Percentiles rank a stretch among this genome's conserved stretches.
Evolutionary conservation across 1,140 invertebrate species (phyloP).

Genomic region (Drosophila mauritiana): DNA sequence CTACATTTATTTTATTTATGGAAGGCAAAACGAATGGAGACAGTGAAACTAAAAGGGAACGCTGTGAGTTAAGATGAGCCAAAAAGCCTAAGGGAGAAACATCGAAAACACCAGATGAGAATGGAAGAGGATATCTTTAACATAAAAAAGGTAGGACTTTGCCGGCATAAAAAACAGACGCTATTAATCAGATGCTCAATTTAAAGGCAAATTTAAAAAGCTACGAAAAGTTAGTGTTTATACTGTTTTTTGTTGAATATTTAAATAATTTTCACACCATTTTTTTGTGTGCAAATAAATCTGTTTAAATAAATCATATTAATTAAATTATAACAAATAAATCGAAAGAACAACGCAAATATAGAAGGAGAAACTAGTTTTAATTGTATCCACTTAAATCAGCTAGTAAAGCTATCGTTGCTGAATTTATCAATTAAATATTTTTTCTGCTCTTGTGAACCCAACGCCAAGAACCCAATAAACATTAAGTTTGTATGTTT

Average conservation of each 20-base stretch:
- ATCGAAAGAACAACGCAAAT: background rate
- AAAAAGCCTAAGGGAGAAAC: conserved; percentile 44
- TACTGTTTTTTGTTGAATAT: background rate
- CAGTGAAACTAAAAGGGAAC: conserved; percentile 38
- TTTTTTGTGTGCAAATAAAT: background rate
- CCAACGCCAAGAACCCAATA: conserved; percentile 9
- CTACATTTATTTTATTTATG: conserved; percentile 77
- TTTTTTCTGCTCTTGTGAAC: background rate
- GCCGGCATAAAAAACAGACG: background rate
- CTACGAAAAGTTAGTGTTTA: background rate
- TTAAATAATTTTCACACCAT: too few relatives aligned
- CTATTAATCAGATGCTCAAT: background rate
- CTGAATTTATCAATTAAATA: conserved; percentile 14
- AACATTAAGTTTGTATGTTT: conserved; percentile 8
- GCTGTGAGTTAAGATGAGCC: conserved; percentile 36
- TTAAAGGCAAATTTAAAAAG: background rate
- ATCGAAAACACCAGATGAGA: conserved; percentile 26
- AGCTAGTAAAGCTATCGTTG: too few relatives aligned
- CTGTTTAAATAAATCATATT: background rate
- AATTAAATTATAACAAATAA: conserved; percentile 7
- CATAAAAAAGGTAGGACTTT: background rate
- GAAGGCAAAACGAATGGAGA: conserved; percentile 7
- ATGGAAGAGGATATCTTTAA: conserved; percentile 9
- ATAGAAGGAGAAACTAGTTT: conserved; percentile 1
- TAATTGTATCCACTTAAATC: background rate